Evolutionary conservation across 2,113 vertebrate species (phyloP).

Genomic region (Sciurus niger): DNA sequence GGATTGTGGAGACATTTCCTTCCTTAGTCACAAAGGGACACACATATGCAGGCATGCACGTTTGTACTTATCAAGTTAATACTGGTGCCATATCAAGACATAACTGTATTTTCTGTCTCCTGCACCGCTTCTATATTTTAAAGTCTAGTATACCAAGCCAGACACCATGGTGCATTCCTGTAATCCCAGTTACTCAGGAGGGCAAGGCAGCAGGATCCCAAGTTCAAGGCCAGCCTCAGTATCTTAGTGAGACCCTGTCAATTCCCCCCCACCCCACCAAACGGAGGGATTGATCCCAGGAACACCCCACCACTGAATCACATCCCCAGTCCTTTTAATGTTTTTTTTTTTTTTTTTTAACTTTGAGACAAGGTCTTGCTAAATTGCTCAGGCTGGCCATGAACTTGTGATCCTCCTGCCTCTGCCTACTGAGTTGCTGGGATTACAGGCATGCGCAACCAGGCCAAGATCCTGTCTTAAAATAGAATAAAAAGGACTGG

Average conservation of each 20-base stretch:
- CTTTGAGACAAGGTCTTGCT: no score
- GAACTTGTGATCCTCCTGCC: no score
- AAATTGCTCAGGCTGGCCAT: no score
- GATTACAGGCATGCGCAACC: background rate
- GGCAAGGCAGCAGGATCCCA: background rate
- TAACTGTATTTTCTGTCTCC: background rate
- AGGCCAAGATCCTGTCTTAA: background rate
- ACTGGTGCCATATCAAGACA: background rate
- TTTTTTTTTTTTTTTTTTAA: no score
- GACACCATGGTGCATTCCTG: background rate
- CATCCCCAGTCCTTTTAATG: no score
- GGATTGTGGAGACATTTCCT: background rate
- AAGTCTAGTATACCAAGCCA: background rate
- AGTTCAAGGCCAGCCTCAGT: background rate
- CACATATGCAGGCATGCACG: accelerated
- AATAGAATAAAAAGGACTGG: background rate
- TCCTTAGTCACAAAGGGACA: accelerated
- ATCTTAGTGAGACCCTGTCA: background rate
- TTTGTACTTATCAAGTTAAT: background rate
- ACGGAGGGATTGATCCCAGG: no score
- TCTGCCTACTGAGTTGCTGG: no score
- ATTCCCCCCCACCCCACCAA: no score
- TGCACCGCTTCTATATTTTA: background rate
- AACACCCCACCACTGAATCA: no score
- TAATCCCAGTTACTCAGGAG: background rate